A percentile compares a stretch with the other conserved stretches of the same genome.
These are phyloP conservation scores for Onychostoma macrolepis DNA, from an alignment of 2,113 vertebrate species.

Conservation along the genomic window DNA sequence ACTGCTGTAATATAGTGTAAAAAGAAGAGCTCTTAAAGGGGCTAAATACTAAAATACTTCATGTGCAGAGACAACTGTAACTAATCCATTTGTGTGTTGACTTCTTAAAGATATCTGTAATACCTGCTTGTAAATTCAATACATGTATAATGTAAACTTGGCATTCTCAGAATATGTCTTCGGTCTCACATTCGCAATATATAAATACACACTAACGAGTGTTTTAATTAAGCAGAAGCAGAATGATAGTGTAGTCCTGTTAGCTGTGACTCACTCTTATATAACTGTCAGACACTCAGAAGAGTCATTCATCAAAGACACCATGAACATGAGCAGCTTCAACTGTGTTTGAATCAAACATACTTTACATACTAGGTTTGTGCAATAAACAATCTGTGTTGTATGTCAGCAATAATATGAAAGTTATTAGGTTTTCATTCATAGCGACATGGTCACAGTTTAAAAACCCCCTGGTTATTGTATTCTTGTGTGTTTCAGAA, in stretches of 20 bases:
- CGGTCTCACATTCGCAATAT: background rate
- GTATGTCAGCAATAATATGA: background rate
- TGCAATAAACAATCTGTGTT: background rate
- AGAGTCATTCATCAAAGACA: background rate
- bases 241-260: slow-evolving; percentile 9
- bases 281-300: slow-evolving; percentile 22
- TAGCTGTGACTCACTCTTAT: slow-evolving; percentile 35
- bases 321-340: background rate
- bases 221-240: slow-evolving; percentile 32
- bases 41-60: background rate
- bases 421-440: background rate
- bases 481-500: slow-evolving; percentile 72
- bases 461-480: background rate
- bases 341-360: background rate
- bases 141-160: background rate
- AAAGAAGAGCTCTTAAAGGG: background rate
- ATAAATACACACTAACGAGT: background rate
- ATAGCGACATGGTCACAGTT: background rate
- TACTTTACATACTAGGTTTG: background rate
- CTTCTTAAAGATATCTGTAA: background rate
- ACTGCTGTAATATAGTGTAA: background rate
- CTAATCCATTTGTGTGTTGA: background rate
- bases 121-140: background rate
- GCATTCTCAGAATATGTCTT: background rate
- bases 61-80: background rate